Conservation (phyloP, 2,797 vertebrate species). For the Schizopygopsis pylzovi region DNA sequence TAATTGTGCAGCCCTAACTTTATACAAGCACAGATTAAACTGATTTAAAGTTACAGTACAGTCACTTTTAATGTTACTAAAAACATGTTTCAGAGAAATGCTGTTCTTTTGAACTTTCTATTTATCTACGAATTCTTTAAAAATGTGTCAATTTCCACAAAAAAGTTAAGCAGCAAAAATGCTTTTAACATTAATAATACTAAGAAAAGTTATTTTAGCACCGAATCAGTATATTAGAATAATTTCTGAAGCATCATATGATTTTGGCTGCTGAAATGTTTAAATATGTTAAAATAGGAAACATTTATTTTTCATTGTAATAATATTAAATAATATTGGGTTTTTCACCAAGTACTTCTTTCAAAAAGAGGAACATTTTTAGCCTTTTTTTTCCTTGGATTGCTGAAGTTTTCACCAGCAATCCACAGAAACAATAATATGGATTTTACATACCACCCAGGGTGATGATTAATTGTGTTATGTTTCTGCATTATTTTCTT, state of each 20-base stretch:
- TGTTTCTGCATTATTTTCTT: conserved; percentile 4
- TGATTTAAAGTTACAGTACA: background rate
- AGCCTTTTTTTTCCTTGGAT: background rate
- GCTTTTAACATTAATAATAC: background rate
- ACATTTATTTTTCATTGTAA: background rate
- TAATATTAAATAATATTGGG: background rate
- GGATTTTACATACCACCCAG: conserved; percentile 9
- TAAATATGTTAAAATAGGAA: background rate
- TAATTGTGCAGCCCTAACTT: no score
- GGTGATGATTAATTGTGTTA: background rate
- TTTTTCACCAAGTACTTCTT: background rate
- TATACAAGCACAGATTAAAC: background rate
- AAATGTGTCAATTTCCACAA: background rate
- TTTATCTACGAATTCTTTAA: background rate
- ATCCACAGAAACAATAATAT: background rate
- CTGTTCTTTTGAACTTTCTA: background rate
- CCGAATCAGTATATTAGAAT: background rate
- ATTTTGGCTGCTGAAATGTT: background rate
- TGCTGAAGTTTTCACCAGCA: background rate
- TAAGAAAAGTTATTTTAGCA: background rate
- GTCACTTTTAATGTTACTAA: background rate
- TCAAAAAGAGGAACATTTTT: background rate
- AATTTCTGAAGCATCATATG: background rate
- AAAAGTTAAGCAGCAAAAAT: background rate
- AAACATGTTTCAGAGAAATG: background rate